These are phyloP conservation scores for Nematostella vectensis DNA, from an alignment of 92 coral and sea anemone species.

Conservation along the genomic window DNA sequence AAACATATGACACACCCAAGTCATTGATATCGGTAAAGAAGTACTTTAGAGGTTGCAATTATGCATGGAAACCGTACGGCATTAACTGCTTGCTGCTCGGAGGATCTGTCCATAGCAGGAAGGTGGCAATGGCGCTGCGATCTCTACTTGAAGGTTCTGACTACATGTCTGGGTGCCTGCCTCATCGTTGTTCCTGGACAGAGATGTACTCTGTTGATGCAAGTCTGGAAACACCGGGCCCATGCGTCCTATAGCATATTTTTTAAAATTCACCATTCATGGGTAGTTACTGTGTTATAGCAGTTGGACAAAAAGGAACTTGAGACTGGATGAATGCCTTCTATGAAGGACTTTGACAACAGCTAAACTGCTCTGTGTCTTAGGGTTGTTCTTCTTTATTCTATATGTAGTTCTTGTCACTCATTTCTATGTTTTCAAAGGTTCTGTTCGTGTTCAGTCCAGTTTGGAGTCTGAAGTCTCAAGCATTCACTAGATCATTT, in stretches of 20 bases:
- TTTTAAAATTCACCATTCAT: background rate
- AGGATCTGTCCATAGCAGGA: constrained; percentile 94
- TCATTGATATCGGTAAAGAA: constrained; percentile 70
- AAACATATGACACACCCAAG: constrained; percentile 69
- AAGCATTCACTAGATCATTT: too few relatives aligned
- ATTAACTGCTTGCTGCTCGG: constrained; percentile 93
- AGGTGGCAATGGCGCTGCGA: constrained; percentile 86
- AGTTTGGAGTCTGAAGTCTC: too few relatives aligned
- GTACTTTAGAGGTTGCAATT: constrained; percentile 61
- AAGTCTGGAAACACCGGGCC: constrained; percentile 99
- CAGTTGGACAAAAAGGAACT: constrained; percentile 10
- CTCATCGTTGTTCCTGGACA: constrained; percentile 96
- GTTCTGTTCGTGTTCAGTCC: too few relatives aligned
- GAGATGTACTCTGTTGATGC: constrained; percentile 92
- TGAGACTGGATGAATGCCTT: background rate
- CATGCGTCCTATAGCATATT: constrained; percentile 67
- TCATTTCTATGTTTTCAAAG: too few relatives aligned
- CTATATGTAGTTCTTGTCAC: too few relatives aligned
- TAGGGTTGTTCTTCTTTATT: too few relatives aligned
- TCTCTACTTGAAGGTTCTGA: constrained; percentile 87
- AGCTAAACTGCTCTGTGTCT: too few relatives aligned
- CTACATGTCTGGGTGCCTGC: constrained; percentile 91
- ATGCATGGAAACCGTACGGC: constrained; percentile 93
- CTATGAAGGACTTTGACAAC: too few relatives aligned
- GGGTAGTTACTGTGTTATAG: constrained; percentile 24